Base-by-base conservation (phyloP, 2,113 vertebrate species). In the Eudyptes chrysolophus region DNA sequence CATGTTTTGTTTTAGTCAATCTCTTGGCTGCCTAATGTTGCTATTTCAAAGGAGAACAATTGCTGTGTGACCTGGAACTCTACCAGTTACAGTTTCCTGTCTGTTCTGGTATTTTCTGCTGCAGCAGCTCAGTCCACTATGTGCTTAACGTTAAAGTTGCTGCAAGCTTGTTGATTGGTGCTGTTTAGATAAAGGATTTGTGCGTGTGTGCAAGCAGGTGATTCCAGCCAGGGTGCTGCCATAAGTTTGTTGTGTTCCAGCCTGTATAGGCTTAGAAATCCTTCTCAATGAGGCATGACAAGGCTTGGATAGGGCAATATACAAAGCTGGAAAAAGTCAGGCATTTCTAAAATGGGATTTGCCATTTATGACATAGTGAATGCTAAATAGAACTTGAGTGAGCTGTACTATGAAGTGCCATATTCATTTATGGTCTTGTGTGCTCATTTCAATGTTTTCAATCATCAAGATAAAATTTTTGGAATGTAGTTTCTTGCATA, bases 21-120 rank as follows among this genome's bases (percentile, higher is more conserved):
- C 30, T 80, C 79, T 84, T 94, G 80, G 51, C 75, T 85, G 55
- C 44, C 82, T 69, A 32, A 48, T 65, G 14, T 58, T 76, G 20
- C 68, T 81, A 2, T 95, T 86, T 87, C 79, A 87, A 86, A 78
- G 72, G 30, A 79, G 25, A 90, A 78, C n/a, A 90, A 71, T 94
- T 88, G 34, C 48, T 87, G 15, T 55, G 44, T 91, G 93, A 88
- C 69, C 89, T 94, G 89, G 90, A 93, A 78, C 44, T 90, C 54
- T 58, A 55, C 42, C 44, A 26, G 34, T 92, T 88, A 70, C 13
- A 42, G 29, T 87, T 88, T 94, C 57, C 55, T 69, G 17, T 70
- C 60, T 91, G 46, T 75, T 54, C 25, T 44, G 49, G 19, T 79
- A 81, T 90, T 92, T 94, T 84, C 66, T 93, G 38, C 70, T 89